Percentiles rank a stretch among this genome's conserved stretches.
Conservation (phyloP, 2,888 invertebrate species). For the Pelosia muscerda region DNA sequence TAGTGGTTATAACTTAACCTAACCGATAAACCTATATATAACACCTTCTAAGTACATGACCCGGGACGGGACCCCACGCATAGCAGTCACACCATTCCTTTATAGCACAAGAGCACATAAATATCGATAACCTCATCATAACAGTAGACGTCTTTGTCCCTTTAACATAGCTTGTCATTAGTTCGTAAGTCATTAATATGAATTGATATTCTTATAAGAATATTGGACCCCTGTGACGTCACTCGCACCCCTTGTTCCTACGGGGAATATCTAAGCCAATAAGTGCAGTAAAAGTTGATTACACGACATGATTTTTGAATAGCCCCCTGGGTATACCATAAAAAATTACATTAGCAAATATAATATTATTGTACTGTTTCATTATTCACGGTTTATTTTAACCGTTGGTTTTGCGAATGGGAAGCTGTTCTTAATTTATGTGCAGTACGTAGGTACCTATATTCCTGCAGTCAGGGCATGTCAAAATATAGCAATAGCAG, state of each 20-base stretch:
- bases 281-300: conserved; percentile 73
- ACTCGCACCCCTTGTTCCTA: conserved; percentile 36
- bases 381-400: conserved; percentile 19
- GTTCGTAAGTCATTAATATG: conserved; percentile 9
- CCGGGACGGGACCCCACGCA: background rate
- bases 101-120: background rate
- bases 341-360: conserved; percentile 44
- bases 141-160: conserved; percentile 11
- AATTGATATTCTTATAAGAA: conserved; percentile 36
- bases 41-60: too few species aligned
- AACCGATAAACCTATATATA: background rate
- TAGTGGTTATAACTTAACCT: too few species aligned
- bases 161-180: background rate
- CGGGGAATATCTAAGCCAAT: conserved; percentile 64
- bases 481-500: too few species aligned
- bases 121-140: conserved; percentile 12
- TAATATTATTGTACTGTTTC: conserved; percentile 34
- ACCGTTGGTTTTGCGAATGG: too few species aligned
- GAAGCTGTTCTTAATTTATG: too few species aligned
- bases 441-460: too few species aligned
- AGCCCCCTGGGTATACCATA: conserved; percentile 48
- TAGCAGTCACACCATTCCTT: background rate
- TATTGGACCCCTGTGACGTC: conserved; percentile 58
- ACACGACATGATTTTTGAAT: conserved; percentile 69
- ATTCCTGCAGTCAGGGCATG: too few species aligned